Conservation (phyloP, 1,140 invertebrate species). For the Paramacrobiotus metropolitanus region DNA sequence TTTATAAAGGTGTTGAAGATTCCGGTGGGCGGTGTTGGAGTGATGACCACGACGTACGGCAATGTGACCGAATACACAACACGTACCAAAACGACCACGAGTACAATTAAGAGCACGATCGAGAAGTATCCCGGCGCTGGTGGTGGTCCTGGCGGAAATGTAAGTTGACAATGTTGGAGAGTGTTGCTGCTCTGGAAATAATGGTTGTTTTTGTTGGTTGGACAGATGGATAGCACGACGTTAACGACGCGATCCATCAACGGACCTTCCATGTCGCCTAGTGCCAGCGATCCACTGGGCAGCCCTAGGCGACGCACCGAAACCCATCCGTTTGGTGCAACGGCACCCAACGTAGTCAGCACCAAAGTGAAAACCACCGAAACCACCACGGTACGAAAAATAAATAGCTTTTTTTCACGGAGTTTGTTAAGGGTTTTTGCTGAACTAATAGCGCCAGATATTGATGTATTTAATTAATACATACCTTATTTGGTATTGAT, state of each 20-base stretch:
- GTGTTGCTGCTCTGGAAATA: neutral
- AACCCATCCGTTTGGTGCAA: neutral
- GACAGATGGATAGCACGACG: neutral
- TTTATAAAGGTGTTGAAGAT: too few relatives aligned
- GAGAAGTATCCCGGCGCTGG: neutral
- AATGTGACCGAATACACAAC: neutral
- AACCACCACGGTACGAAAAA: constrained; percentile 11
- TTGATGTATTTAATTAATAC: too few relatives aligned
- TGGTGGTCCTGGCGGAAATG: too few relatives aligned
- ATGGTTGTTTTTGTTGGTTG: neutral
- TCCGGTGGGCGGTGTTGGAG: neutral
- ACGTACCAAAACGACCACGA: neutral
- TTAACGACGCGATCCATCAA: neutral
- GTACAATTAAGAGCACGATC: constrained; percentile 2
- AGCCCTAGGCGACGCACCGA: neutral
- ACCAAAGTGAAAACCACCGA: neutral
- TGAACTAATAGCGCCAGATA: neutral
- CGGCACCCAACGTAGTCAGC: neutral
- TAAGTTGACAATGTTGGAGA: neutral
- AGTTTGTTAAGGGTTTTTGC: too few relatives aligned
- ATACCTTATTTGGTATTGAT: too few relatives aligned
- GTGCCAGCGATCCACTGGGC: neutral
- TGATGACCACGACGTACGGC: constrained; percentile 3
- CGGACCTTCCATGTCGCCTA: neutral
- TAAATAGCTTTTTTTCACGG: constrained; percentile 12